Evolutionary conservation across 2,797 vertebrate species (phyloP).

Genomic region (Micrastur ruficollis): DNA sequence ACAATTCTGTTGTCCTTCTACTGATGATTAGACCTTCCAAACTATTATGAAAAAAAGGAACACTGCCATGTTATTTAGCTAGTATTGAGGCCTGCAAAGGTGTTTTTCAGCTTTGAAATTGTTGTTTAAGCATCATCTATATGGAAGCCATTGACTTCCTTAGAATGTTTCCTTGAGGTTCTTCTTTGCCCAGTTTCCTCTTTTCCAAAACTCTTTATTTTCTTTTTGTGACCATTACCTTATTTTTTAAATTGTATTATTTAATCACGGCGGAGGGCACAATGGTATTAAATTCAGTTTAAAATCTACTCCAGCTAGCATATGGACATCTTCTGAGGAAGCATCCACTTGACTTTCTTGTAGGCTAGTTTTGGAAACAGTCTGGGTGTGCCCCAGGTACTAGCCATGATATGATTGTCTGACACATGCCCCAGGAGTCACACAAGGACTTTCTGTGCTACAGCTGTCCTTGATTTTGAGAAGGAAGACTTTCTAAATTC

Average conservation of each 20-base stretch:
- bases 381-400: neutral
- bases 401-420: neutral
- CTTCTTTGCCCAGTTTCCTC: neutral
- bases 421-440: neutral
- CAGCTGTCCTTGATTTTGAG: neutral
- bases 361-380: neutral
- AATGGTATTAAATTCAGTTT: neutral
- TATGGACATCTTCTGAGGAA: neutral
- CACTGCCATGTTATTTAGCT: neutral
- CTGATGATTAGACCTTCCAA: neutral
- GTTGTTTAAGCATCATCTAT: neutral
- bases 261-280: neutral
- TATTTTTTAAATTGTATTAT: neutral
- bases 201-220: neutral
- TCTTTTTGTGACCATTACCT: neutral
- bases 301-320: neutral
- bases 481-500: neutral
- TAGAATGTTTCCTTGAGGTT: neutral
- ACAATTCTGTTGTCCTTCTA: neutral
- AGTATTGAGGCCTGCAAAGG: neutral
- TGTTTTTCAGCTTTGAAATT: neutral
- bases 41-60: neutral
- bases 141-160: neutral
- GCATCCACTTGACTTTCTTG: neutral
- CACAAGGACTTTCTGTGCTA: neutral